Conservation (phyloP, 1,140 invertebrate genomes). For the Cyphomyrmex costatus region DNA sequence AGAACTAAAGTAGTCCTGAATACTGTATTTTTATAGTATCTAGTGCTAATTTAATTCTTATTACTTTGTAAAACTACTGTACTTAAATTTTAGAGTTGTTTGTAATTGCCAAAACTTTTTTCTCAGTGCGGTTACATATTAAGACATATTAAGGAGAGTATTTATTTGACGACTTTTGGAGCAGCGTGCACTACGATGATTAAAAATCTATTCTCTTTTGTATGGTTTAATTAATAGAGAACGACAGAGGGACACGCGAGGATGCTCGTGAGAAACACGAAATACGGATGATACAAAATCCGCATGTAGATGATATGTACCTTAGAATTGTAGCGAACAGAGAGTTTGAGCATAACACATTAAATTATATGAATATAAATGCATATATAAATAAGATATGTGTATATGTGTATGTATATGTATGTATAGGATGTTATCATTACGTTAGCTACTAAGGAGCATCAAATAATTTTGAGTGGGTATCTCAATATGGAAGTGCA, state of each 20-base stretch:
- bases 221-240: neutral
- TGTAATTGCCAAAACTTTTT: no score
- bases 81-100: no score
- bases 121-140: no score
- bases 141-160: neutral
- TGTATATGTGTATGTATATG: slow-evolving; percentile 33
- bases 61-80: no score
- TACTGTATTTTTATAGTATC: no score
- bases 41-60: no score
- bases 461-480: neutral
- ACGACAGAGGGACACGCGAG: slow-evolving; percentile 19
- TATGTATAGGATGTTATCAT: neutral
- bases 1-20: no score
- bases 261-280: slow-evolving; percentile 35
- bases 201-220: slow-evolving; percentile 27
- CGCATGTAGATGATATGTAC: slow-evolving; percentile 71
- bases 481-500: neutral
- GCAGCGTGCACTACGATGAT: neutral
- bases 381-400: slow-evolving; percentile 64
- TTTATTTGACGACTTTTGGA: neutral
- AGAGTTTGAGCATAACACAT: slow-evolving; percentile 65
- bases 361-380: slow-evolving; percentile 65
- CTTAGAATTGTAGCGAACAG: slow-evolving; percentile 70
- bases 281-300: slow-evolving; percentile 57
- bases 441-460: neutral